A percentile compares a stretch with the other conserved stretches of the same genome.
These are phyloP conservation scores for Argyresthia goedartella DNA, from an alignment of 2,888 invertebrate genomes.

Conservation along the genomic window DNA sequence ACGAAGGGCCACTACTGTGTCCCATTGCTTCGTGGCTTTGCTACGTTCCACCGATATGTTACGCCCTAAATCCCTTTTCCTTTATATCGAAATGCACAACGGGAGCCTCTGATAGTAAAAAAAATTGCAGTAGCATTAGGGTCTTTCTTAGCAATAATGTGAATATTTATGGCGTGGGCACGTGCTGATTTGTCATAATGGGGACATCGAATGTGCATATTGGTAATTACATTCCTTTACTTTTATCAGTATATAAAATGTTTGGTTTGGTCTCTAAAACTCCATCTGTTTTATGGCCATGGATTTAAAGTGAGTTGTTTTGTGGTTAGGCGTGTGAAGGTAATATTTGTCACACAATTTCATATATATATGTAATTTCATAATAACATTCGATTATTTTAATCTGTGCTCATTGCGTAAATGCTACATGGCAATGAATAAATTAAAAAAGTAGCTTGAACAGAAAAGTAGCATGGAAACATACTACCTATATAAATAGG, in stretches of 20 bases:
- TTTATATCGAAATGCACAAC: constrained; percentile 60
- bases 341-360: too few relatives aligned
- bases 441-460: too few relatives aligned
- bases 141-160: constrained; percentile 49
- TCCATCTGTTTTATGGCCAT: neutral
- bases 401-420: too few relatives aligned
- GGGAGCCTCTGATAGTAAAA: constrained; percentile 35
- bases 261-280: constrained; percentile 3
- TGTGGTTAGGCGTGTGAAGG: too few relatives aligned
- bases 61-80: constrained; percentile 49
- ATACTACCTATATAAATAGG: too few relatives aligned
- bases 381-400: too few relatives aligned
- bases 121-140: constrained; percentile 43
- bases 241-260: constrained; percentile 20
- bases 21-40: neutral
- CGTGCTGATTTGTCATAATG: constrained; percentile 60
- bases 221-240: constrained; percentile 41
- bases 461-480: too few relatives aligned
- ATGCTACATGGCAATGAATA: too few relatives aligned
- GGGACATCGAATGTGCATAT: constrained; percentile 53
- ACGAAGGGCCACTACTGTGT: too few relatives aligned
- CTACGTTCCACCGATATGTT: constrained; percentile 38
- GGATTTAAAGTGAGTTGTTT: too few relatives aligned
- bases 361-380: too few relatives aligned
- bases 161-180: constrained; percentile 63